These are phyloP conservation scores for Erethizon dorsatum DNA, from an alignment of 2,797 vertebrate genomes.

Conservation along the genomic window DNA sequence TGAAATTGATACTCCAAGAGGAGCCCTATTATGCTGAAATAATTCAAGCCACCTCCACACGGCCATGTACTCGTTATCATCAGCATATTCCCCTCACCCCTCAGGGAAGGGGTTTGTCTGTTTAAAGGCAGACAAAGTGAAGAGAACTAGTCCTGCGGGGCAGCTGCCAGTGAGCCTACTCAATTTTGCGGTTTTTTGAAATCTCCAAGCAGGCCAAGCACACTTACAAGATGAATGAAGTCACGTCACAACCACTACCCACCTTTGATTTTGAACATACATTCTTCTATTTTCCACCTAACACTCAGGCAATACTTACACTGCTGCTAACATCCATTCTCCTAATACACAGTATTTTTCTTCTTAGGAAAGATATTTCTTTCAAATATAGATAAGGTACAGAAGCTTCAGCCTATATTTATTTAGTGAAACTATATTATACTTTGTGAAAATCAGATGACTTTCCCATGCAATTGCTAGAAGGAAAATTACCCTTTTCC, in stretches of 20 bases:
- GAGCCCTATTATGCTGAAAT: background rate
- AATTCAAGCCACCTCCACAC: too few relatives aligned
- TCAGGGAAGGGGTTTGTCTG: background rate
- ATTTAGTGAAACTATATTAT: slow-evolving; percentile 68
- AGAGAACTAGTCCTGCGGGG: too few relatives aligned
- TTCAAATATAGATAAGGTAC: slow-evolving; percentile 67
- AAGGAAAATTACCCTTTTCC: slow-evolving; percentile 85
- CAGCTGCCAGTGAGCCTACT: background rate
- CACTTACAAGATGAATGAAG: background rate
- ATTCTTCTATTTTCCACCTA: background rate
- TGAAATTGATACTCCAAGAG: background rate
- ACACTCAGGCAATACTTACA: background rate
- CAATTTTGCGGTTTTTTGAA: background rate
- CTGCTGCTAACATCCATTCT: slow-evolving; percentile 12
- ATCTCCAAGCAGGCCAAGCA: background rate
- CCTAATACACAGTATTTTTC: slow-evolving; percentile 60
- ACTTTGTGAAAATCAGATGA: slow-evolving; percentile 68
- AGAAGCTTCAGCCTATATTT: slow-evolving; percentile 58
- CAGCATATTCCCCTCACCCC: background rate
- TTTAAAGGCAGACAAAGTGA: background rate
- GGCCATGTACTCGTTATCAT: background rate
- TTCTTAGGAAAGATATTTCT: slow-evolving; percentile 66
- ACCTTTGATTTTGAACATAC: background rate
- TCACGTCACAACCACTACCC: background rate
- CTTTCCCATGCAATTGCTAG: slow-evolving; percentile 76